Base-by-base conservation (phyloP, 2,113 vertebrate genomes). In the Toxostoma redivivum region DNA sequence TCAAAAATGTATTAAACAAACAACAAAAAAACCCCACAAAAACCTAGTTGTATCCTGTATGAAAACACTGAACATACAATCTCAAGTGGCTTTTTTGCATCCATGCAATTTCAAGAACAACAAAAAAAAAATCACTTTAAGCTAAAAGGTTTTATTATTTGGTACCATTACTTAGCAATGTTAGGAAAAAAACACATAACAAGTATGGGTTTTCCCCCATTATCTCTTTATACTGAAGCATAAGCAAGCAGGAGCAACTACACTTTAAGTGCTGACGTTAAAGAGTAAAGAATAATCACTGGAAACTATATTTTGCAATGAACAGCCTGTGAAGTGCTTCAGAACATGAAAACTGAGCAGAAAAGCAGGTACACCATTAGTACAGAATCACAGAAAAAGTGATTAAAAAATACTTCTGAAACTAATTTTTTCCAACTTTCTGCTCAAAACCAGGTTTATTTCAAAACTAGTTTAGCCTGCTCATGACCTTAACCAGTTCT, bases 151-250 rank as follows among this genome's bases (percentile, higher is more conserved):
- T 83, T 70, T 80, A 60, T 45, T 82, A 47, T 81, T 65, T 73
- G 37, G 25, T 48, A 61, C 2, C 0, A 0, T 38, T 65, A 70
- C 20, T 54, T 38, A 69, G 27, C 19, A 90, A 58, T 18, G 56
- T 35, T 47, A 90, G 40, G 48, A 56, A 57, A 92, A 61, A 77
- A 30, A 2, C 0, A 0, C 2, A 1, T 14, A 58, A 20, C 19
- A 62, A 67, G 10, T 31, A 62, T 42, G 2, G 1, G 17, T 30
- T 71, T 62, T 45, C 30, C n/a, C 13, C 27, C 3, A 0, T 28
- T 81, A 74, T 16, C 12, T 57, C 22, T 51, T 89, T n/a, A 67
- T 44, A 54, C 12, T 40, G 15, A 62, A 35, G 35, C 6, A 1
- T 62, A 71, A 85, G 25, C 21, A 80, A 86, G 58, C 4, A 79